Evolutionary conservation across 2,797 vertebrate species (phyloP).

Genomic region (Enteromius radiatus): DNA sequence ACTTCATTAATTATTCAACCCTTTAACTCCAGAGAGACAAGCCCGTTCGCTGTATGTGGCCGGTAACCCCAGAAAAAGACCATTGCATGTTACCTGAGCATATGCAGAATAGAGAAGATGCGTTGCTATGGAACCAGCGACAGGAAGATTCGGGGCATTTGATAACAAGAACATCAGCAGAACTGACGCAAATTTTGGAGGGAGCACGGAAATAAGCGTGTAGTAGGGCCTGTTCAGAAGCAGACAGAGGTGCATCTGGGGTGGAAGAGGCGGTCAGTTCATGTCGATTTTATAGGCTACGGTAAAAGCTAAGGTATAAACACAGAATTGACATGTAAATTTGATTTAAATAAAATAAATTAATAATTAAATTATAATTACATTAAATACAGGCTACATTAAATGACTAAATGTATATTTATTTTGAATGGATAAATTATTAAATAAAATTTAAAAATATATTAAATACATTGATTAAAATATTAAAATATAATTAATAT

Average conservation of each 20-base stretch:
- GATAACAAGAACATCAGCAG: neutral
- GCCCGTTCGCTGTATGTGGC: conserved; percentile 19
- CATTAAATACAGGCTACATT: neutral
- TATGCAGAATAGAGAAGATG: conserved; percentile 10
- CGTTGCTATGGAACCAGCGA: conserved; percentile 22
- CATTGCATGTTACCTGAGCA: conserved; percentile 32
- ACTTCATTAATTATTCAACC: conserved; percentile 77
- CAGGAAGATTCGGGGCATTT: neutral
- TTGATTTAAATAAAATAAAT: neutral
- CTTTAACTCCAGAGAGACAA: conserved; percentile 35
- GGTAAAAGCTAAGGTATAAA: neutral
- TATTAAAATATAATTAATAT: neutral
- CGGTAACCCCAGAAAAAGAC: conserved; percentile 34
- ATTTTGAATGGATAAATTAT: neutral
- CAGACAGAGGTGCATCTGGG: neutral
- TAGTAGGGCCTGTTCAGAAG: neutral
- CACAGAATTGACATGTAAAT: neutral
- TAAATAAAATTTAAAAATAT: neutral
- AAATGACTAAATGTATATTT: neutral
- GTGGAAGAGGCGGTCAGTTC: neutral
- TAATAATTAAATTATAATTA: neutral
- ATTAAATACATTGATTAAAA: neutral
- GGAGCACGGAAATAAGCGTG: neutral
- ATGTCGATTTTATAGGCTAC: neutral
- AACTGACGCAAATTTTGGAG: neutral